phyloP scores from a whole-genome alignment of 2,113 vertebrate species.

The Carollia perspicillata region DNA sequence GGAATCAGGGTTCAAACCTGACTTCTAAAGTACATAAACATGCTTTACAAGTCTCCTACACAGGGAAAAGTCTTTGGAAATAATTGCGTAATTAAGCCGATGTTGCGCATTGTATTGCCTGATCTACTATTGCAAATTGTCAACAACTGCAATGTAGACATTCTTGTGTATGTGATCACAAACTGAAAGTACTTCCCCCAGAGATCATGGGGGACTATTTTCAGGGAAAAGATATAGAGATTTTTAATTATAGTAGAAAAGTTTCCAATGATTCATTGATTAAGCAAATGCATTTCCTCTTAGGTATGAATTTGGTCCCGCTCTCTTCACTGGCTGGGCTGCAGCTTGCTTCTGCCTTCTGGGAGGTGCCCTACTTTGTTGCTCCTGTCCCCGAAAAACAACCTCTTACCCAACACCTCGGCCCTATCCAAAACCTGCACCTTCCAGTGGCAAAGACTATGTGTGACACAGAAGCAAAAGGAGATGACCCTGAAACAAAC shows the following conservation, averaged over 20 bases:
- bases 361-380: conserved; percentile 89
- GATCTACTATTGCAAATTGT: conserved; percentile 4
- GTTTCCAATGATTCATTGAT: neutral
- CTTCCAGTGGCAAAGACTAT: conserved; percentile 86
- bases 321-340: conserved; percentile 91
- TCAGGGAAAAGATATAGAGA: neutral
- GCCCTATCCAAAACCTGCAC: conserved; percentile 81
- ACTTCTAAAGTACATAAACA: neutral
- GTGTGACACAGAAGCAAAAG: conserved; percentile 82
- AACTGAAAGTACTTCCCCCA: neutral
- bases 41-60: neutral
- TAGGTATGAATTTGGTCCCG: conserved; percentile 92
- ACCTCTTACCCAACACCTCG: conserved; percentile 81
- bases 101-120: neutral
- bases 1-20: neutral
- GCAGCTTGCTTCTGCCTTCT: conserved; percentile 86
- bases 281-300: neutral
- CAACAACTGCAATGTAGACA: neutral
- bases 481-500: conserved; percentile 24
- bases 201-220: neutral
- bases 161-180: neutral
- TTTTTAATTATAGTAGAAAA: neutral
- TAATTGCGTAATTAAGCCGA: neutral
- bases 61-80: conserved; percentile 29
- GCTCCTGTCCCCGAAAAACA: conserved; percentile 81